Conservation (phyloP, 2,888 invertebrate species). For the Kuschelorhynchus macadamiae region DNA sequence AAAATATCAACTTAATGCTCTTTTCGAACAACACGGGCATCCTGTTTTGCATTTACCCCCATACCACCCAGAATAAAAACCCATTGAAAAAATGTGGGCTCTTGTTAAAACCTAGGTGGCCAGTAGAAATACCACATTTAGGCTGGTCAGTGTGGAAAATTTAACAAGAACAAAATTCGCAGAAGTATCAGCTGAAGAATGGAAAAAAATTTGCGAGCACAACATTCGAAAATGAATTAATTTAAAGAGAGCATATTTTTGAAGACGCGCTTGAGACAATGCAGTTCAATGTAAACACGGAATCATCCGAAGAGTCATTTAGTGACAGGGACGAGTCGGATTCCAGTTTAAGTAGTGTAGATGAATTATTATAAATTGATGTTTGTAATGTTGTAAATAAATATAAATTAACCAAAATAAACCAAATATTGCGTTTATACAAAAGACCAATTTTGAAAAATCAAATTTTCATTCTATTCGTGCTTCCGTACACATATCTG, state of each 20-base stretch:
- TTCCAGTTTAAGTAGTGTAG: too few relatives aligned
- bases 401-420: too few relatives aligned
- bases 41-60: constrained; percentile 55
- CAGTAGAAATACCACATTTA: constrained; percentile 50
- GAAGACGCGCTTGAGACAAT: neutral
- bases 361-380: too few relatives aligned
- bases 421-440: too few relatives aligned
- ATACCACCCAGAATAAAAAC: constrained; percentile 58
- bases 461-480: too few relatives aligned
- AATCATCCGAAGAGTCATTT: too few relatives aligned
- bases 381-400: too few relatives aligned
- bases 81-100: constrained; percentile 55
- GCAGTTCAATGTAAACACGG: constrained; percentile 8
- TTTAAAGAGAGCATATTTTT: neutral
- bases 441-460: too few relatives aligned
- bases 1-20: constrained; percentile 46
- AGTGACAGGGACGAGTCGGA: too few relatives aligned
- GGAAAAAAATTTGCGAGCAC: constrained; percentile 1
- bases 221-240: neutral
- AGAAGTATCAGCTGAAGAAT: too few relatives aligned
- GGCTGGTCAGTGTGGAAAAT: constrained; percentile 38
- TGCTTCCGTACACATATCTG: too few relatives aligned
- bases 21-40: constrained; percentile 51
- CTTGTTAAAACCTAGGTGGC: constrained; percentile 48
- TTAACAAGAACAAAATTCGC: constrained; percentile 43